Evolutionary conservation across 1,140 invertebrate genomes (phyloP).

Genomic region (Scaptomyza hsui): DNA sequence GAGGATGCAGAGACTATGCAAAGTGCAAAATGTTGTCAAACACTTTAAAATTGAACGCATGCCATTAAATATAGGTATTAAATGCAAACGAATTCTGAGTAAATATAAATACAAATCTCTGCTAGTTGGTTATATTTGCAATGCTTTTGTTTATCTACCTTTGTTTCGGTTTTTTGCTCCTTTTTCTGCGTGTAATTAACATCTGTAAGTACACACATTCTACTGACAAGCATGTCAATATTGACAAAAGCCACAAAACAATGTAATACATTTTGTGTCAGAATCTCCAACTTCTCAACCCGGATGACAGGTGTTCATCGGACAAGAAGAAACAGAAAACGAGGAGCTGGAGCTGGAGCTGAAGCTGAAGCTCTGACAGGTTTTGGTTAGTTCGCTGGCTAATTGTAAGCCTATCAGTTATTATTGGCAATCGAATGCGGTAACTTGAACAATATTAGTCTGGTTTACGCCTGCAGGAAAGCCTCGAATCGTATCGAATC

Average conservation of each 20-base stretch:
- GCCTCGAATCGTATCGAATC: not conserved
- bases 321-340: not conserved
- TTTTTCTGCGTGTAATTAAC: slow-evolving; percentile 61
- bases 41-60: slow-evolving; percentile 55
- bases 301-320: slow-evolving; percentile 37
- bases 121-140: slow-evolving; percentile 14
- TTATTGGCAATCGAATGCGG: slow-evolving; percentile 24
- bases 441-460: slow-evolving; percentile 7
- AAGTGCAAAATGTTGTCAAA: slow-evolving; percentile 65
- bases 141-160: slow-evolving; percentile 16
- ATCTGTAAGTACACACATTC: slow-evolving; percentile 31
- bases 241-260: slow-evolving; percentile 39
- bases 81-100: not conserved
- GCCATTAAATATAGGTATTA: slow-evolving; percentile 45
- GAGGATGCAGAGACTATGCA: slow-evolving; percentile 9
- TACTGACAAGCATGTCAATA: slow-evolving; percentile 50
- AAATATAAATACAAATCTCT: not conserved
- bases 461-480: not conserved
- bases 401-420: slow-evolving; percentile 45
- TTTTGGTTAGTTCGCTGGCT: slow-evolving; percentile 10
- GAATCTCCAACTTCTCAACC: slow-evolving; percentile 11
- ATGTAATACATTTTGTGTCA: slow-evolving; percentile 36
- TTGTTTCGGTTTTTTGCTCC: not conserved
- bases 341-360: no score
- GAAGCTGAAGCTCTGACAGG: not conserved